A percentile compares a stretch with the other conserved stretches of the same genome.
Conservation (phyloP, 1,140 invertebrate genomes). For the Magallana ariakensis region DNA sequence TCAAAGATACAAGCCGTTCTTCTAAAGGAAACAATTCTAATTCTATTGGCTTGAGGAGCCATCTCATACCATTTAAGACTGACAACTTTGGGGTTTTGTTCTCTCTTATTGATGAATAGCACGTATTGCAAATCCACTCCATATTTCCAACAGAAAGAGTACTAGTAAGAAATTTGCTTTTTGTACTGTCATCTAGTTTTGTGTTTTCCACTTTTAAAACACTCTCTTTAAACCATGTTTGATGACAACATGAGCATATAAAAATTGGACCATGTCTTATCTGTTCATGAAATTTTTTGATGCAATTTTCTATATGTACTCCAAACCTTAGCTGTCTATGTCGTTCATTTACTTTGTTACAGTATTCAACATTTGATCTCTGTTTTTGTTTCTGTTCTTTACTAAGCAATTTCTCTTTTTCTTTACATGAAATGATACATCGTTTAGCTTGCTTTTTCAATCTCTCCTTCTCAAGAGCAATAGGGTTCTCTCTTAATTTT, state of each 20-base stretch:
- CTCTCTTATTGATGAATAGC: conserved; percentile 10
- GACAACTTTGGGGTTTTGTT: conserved; percentile 38
- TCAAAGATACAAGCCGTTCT: conserved; percentile 41
- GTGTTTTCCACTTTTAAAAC: neutral
- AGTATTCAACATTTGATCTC: neutral
- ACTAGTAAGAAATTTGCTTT: neutral
- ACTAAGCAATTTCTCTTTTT: neutral
- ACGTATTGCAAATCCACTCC: conserved; percentile 48
- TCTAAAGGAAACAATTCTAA: conserved; percentile 44
- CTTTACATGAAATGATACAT: conserved; percentile 12
- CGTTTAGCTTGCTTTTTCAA: conserved; percentile 27
- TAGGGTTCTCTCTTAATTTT: conserved; percentile 45
- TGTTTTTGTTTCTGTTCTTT: neutral
- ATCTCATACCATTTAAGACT: conserved; percentile 37
- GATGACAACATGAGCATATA: conserved; percentile 46
- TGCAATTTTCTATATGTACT: conserved; percentile 7
- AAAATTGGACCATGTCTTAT: conserved; percentile 35
- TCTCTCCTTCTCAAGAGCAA: conserved; percentile 2
- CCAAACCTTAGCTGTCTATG: conserved; percentile 3
- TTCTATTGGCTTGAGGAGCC: conserved; percentile 16
- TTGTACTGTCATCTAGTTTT: neutral
- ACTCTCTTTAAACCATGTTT: conserved; percentile 34
- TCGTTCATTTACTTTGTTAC: conserved; percentile 5
- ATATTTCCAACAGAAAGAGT: conserved; percentile 21
- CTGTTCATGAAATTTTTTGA: conserved; percentile 41